Evolutionary conservation across 2,888 invertebrate species (phyloP), one percentile per base, ranked within the genome.

Genomic region (Drosophila greeni): DNA sequence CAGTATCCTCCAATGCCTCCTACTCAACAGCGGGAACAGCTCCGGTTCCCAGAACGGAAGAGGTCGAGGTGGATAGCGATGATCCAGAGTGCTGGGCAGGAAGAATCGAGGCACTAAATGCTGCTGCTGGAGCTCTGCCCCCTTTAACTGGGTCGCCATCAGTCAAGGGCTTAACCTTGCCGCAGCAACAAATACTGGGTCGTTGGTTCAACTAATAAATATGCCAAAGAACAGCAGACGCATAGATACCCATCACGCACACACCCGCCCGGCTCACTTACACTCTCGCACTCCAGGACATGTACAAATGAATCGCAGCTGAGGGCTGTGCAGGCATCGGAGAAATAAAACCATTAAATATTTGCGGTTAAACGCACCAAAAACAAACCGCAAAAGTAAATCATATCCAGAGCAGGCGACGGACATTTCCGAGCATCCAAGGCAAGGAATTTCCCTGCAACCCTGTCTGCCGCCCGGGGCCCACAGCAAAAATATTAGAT

Each of bases 361-460:
- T 82, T 82, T 82, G 80, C 82, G 84, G 84, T 80, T 77, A 82
- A 82, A 80, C 77, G 84, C 79, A 82, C 82, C 76, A 77, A 82
- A 74, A 79, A 74, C 76, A 64, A 83, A 82, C 79, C 77, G 66
- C 82, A 79, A 75, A 81, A 79, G 82, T 82, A 82, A 82, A 82
- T 82, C 82, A 83, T 82, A 78, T 72, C 74, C 61, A 75, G 43
- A 74, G 70, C 65, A 75, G 73, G 72, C 81, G 72, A 73, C 62
- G 75, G 67, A 69, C 70, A 73, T 73, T 73, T 49, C 39, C 57
- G 60, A 59, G 55, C 42, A 64, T 56, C 55, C 51, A 29, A 66
- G 64, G 69, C 70, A 65, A 81, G 69, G 82, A 75, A 80, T 75
- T 75, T 75, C 61, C 42, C 49, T 55, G 51, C 57, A 48, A 5